Evolutionary conservation across 2,888 invertebrate species (phyloP).

Genomic region (Deilephila porcellus): DNA sequence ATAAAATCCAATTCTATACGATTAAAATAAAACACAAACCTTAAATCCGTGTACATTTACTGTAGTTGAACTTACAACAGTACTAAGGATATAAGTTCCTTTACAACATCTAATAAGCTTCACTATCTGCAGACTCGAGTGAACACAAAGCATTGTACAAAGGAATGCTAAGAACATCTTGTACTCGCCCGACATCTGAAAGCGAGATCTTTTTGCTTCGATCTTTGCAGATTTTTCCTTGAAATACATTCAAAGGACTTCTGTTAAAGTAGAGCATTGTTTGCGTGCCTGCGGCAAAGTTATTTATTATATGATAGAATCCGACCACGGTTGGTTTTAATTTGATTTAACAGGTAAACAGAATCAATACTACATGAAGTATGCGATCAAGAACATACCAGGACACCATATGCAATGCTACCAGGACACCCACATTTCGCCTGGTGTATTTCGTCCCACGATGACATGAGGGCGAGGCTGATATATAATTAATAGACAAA

Average conservation of each 20-base stretch:
- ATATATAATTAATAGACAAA: too few relatives aligned
- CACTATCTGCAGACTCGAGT: background rate
- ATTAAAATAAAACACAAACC: background rate
- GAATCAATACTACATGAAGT: too few relatives aligned
- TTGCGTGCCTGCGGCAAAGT: background rate
- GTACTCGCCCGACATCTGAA: background rate
- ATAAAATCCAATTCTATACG: background rate
- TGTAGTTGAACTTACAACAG: background rate
- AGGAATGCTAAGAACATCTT: background rate
- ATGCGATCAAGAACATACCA: too few relatives aligned
- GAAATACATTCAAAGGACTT: background rate
- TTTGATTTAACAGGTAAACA: too few relatives aligned
- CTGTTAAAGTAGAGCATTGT: background rate
- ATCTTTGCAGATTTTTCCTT: background rate
- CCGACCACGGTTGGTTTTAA: too few relatives aligned
- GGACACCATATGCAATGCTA: too few relatives aligned
- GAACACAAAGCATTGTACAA: background rate
- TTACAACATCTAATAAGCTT: background rate
- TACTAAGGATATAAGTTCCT: background rate
- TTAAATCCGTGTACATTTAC: background rate
- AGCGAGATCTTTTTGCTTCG: slow-evolving; percentile 1
- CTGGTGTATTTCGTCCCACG: too few relatives aligned
- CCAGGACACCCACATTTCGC: too few relatives aligned
- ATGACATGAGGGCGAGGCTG: too few relatives aligned
- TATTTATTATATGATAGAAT: too few relatives aligned